Evolutionary conservation across 2,113 vertebrate genomes (phyloP), one percentile per base, ranked within the genome.

Genomic region (Colistium nudipinnis): DNA sequence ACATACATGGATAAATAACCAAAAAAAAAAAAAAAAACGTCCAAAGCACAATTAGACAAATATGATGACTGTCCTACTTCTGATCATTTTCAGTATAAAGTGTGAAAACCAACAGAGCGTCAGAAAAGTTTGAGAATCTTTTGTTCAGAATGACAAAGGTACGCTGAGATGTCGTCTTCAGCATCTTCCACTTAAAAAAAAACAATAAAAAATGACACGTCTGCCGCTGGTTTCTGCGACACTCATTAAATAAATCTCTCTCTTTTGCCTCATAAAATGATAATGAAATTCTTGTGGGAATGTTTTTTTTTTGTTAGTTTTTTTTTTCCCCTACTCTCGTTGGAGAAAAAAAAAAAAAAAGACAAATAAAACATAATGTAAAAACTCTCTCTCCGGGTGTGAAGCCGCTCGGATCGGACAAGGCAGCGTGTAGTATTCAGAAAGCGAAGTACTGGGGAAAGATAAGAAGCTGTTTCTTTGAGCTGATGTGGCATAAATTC

Each of bases 281-380:
- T 61, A 73, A 83, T 74, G 45, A 81, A 63, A 66, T 61, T 80
- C 57, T 17, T 20, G 30, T 5, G 35, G 70, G 49, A 79, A 64
- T 79, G 70, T 4, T 28, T 25, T 60, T 52, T 67, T 47, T 67
- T 62, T 38, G 30, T 4, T 4, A 7, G 30, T 41, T 12, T 41
- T 30, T 14, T 4, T 28, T 17, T 27, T 14, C 13, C 36, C 11
- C 33, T 31, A n/a, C 4, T 3, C 20, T 6, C 31, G 36, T 64
- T 57, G n/a, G n/a, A n/a, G n/a, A n/a, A n/a, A n/a, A n/a, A n/a
- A 65, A 63, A 31, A 51, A 64, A 6, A 4, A 25, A 75, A 24
- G n/a, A 25, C 33, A 17, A 33, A 13, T 2, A 30, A 70, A 72
- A 27, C 71, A 74, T 44, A 28, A 70, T 14, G 16, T 66, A 71